Evolutionary conservation across 2,888 invertebrate genomes (phyloP).

Genomic region (Eupeodes latifasciatus): DNA sequence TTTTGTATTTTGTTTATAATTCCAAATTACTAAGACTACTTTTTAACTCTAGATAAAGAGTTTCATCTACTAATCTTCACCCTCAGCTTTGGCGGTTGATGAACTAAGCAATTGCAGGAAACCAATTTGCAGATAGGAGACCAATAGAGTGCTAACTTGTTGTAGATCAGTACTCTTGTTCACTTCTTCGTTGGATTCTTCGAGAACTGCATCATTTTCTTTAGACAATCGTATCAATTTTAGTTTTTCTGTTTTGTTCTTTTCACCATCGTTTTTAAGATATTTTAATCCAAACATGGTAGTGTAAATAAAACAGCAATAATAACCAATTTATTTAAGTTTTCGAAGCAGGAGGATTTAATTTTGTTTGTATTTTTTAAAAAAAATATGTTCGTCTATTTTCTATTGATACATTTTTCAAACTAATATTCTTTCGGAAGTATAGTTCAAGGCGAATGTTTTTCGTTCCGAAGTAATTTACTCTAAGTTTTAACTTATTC

Average conservation of each 20-base stretch:
- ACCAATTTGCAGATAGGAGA: constrained; percentile 63
- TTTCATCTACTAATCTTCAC: constrained; percentile 29
- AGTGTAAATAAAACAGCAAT: constrained; percentile 6
- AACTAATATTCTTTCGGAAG: constrained; percentile 30
- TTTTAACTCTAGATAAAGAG: constrained; percentile 29
- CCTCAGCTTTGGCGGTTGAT: constrained; percentile 19
- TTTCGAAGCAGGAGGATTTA: neutral
- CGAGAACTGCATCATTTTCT: constrained; percentile 34
- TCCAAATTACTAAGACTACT: constrained; percentile 69
- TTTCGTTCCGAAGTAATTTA: neutral
- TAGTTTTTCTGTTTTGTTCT: constrained; percentile 41
- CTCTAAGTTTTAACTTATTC: neutral
- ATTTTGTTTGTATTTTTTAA: constrained; percentile 7
- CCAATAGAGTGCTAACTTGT: constrained; percentile 56
- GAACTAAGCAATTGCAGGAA: constrained; percentile 55
- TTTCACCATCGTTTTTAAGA: constrained; percentile 31
- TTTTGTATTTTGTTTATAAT: constrained; percentile 23
- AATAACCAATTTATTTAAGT: neutral
- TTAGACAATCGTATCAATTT: constrained; percentile 60
- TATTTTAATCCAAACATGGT: constrained; percentile 67
- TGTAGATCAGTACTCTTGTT: constrained; percentile 17
- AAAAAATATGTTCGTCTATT: neutral
- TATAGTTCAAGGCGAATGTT: constrained; percentile 44
- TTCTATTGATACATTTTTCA: constrained; percentile 19
- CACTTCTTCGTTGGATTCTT: neutral